Conservation (phyloP, 2,797 vertebrate genomes). For the Varecia variegata region DNA sequence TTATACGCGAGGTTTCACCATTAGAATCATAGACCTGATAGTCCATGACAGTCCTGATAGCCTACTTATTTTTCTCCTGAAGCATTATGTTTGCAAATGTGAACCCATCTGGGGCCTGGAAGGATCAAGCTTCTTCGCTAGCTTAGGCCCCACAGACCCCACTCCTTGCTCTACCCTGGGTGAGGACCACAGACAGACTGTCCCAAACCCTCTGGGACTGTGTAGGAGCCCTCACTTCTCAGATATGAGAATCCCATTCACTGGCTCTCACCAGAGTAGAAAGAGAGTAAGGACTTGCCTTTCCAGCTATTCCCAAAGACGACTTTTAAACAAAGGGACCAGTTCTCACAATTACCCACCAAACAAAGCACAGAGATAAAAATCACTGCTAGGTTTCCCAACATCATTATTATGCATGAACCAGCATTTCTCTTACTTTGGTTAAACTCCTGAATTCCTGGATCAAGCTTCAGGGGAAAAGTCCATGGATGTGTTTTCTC, state of each 20-base stretch:
- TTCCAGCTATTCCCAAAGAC: conserved; percentile 5
- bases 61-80: background rate
- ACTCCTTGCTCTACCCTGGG: background rate
- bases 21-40: background rate
- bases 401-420: background rate
- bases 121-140: background rate
- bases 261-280: background rate
- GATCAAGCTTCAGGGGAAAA: background rate
- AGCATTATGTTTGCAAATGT: background rate
- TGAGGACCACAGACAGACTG: background rate
- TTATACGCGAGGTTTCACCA: background rate
- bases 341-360: background rate
- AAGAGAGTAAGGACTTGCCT: background rate
- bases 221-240: background rate
- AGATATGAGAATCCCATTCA: background rate
- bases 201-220: background rate
- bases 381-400: background rate
- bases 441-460: conserved; percentile 39
- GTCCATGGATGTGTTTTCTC: background rate
- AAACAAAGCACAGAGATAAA: conserved; percentile 44
- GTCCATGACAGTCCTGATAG: background rate
- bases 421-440: conserved; percentile 18
- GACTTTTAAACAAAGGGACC: conserved; percentile 2
- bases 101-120: background rate
- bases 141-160: background rate